phyloP scores from a whole-genome alignment of 2,113 vertebrate genomes.

The Microcebus jonahi region DNA sequence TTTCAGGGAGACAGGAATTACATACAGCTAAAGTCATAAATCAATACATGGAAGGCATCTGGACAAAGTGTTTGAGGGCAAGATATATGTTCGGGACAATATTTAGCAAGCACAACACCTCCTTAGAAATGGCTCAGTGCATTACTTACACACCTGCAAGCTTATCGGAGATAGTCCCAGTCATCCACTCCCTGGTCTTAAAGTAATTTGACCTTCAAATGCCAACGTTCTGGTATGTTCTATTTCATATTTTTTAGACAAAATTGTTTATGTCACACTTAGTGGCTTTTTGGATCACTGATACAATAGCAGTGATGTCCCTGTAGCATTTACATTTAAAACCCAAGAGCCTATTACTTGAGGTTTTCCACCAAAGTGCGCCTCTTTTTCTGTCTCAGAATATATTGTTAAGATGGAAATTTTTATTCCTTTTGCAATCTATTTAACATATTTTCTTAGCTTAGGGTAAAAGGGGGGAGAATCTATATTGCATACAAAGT shows the following conservation, averaged over 20 bases:
- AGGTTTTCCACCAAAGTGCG: neutral
- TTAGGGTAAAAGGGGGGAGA: neutral
- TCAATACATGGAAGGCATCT: too few species aligned
- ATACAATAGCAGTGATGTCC: neutral
- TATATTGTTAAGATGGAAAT: neutral
- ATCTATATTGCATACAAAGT: neutral
- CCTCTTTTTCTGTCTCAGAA: neutral
- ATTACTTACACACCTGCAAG: accelerated
- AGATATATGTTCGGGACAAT: neutral
- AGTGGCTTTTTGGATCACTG: neutral
- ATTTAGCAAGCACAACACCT: too few species aligned
- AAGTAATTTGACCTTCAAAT: neutral
- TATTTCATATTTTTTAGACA: neutral
- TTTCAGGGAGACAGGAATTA: too few species aligned
- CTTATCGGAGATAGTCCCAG: neutral
- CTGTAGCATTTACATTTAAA: neutral
- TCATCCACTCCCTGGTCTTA: accelerated
- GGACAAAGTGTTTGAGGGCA: neutral
- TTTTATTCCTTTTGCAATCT: neutral
- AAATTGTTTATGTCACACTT: neutral
- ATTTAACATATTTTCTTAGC: neutral
- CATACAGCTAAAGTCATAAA: too few species aligned
- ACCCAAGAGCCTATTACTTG: neutral
- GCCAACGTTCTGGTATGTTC: neutral
- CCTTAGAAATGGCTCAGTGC: accelerated